Evolutionary conservation across 2,113 vertebrate species (phyloP).

Genomic region (Gopherus evgoodei): DNA sequence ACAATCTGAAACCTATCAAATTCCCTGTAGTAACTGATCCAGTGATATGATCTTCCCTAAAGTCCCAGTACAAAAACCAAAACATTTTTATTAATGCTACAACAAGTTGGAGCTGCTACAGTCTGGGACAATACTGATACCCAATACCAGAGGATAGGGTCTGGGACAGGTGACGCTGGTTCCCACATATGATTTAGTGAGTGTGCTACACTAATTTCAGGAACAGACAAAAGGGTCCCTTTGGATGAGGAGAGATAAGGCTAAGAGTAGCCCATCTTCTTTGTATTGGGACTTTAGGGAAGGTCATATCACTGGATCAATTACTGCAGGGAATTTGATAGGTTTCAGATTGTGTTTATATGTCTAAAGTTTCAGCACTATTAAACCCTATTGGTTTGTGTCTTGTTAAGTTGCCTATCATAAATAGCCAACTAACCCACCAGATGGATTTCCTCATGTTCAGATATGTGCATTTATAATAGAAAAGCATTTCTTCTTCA

Average conservation of each 20-base stretch:
- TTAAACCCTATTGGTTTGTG: neutral
- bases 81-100: too few relatives aligned
- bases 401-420: neutral
- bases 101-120: too few relatives aligned
- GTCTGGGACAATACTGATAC: neutral
- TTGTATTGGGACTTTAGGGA: neutral
- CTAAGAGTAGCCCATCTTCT: neutral
- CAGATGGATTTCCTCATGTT: constrained; percentile 15
- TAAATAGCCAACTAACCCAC: neutral
- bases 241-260: neutral
- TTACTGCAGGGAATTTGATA: neutral
- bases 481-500: neutral
- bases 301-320: neutral
- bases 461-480: neutral
- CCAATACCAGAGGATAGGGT: neutral
- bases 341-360: constrained; percentile 12
- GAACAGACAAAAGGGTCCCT: neutral
- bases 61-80: neutral
- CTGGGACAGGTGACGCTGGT: neutral
- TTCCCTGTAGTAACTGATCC: neutral
- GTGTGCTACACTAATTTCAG: neutral
- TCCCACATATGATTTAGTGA: neutral
- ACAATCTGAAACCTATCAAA: constrained; percentile 11
- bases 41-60: neutral
- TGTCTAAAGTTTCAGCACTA: neutral